Base-by-base conservation (phyloP, 2,797 vertebrate genomes). In the Muscicapa striata region DNA sequence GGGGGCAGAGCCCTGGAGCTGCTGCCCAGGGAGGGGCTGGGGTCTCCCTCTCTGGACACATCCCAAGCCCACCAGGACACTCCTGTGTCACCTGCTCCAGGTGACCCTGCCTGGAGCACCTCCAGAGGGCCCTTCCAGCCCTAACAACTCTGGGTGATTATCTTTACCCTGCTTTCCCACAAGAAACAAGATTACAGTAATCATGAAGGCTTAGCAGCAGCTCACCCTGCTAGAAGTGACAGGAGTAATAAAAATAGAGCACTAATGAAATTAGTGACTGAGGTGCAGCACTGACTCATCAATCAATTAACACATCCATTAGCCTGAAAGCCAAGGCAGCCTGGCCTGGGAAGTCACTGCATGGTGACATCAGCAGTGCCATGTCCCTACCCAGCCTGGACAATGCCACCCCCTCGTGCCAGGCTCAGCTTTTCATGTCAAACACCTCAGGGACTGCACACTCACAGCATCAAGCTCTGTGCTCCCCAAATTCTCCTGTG, bases 381-480 rank as follows among this genome's bases (percentile, higher is more conserved):
- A 11, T 4, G 64, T 27, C 66, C 55, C 70, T 51, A 26, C 1
- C 4, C 59, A 48, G 59, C 27, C 0, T 1, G 57, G 55, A 30
- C 79, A 21, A 5, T 22, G 43, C 17, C 41, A 15, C 13, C 51
- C 46, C 13, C 43, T 10, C 15, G 1, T 1, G 15, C 59, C 57
- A 34, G 54, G 22, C 11, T 26, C 2, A 9, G 5, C 17, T 7
- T 29, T 15, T 5, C 18, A 16, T 13, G 14, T 8, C 38, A 23
- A 58, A 43, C 5, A 29, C 40, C 24, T 17, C 0, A 15, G 30
- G 22, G 41, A 12, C 15, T 8, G 10, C 1, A 11, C 29, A 11
- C 0, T 2, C 6, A 6, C 3, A 52, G 68, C 59, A 67, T 0
- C 14, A 1, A 10, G 36, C 51, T 18, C 62, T 5, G 32, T 0